phyloP scores from a whole-genome alignment of 2,797 vertebrate genomes.

The Molossus alvarezi region DNA sequence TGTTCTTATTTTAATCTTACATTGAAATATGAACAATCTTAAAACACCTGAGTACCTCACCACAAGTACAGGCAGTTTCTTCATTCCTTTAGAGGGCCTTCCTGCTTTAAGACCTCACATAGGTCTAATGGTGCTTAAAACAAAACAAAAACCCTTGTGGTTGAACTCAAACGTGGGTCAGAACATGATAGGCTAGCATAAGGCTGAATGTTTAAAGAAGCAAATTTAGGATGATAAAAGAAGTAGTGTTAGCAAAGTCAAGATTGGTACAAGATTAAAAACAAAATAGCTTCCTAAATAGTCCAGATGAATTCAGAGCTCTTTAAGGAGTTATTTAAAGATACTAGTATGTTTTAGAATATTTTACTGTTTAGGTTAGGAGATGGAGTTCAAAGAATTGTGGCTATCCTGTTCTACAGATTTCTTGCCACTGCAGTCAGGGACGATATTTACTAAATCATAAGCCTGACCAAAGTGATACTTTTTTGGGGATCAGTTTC shows the following conservation, averaged over 20 bases:
- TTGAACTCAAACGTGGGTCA: conserved; percentile 82
- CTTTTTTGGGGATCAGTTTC: conserved; percentile 46
- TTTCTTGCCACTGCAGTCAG: conserved; percentile 49
- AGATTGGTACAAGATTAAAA: conserved; percentile 69
- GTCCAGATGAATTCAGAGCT: conserved; percentile 63
- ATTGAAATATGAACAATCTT: conserved; percentile 67
- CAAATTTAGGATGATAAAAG: conserved; percentile 80
- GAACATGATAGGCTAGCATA: conserved; percentile 78
- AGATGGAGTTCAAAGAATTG: conserved; percentile 54
- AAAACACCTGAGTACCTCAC: conserved; percentile 55
- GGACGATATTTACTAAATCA: conserved; percentile 41
- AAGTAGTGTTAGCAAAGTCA: conserved; percentile 79
- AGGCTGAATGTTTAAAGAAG: conserved; percentile 74
- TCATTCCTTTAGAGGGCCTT: conserved; percentile 71
- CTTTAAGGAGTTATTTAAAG: conserved; percentile 68
- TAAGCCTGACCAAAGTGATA: conserved; percentile 67
- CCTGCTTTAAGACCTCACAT: conserved; percentile 75
- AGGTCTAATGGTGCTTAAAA: conserved; percentile 77
- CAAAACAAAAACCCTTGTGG: conserved; percentile 79
- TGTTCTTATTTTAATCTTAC: conserved; percentile 76
- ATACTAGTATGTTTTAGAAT: conserved; percentile 55
- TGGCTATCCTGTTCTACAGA: conserved; percentile 65
- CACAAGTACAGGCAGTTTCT: conserved; percentile 71
- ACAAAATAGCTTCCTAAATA: conserved; percentile 73
- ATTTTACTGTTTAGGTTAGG: conserved; percentile 52